Evolutionary conservation across 2,888 invertebrate species (phyloP).

Genomic region (Acanthococcus lagerstroemiae): DNA sequence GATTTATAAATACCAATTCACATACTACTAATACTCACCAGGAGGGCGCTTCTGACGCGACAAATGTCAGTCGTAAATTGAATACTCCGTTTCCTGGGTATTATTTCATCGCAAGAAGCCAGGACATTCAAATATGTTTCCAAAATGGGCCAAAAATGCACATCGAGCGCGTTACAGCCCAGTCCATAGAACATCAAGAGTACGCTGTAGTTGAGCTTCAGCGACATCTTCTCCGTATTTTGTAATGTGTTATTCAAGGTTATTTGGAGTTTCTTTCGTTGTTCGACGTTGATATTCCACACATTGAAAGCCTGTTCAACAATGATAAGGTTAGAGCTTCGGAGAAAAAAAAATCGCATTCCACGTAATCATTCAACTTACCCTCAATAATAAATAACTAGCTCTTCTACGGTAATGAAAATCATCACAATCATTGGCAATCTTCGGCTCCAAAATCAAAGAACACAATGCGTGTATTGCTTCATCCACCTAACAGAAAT

Average conservation of each 20-base stretch:
- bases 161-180: constrained; percentile 11
- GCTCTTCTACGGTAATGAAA: constrained; percentile 7
- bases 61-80: constrained; percentile 11
- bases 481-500: constrained; percentile 3
- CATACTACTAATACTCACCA: too few species aligned
- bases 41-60: constrained; percentile 8
- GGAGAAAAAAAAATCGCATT: background rate
- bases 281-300: background rate
- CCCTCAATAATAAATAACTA: constrained; percentile 18
- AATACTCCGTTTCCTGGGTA: constrained; percentile 12
- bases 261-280: constrained; percentile 2
- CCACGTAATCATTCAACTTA: background rate
- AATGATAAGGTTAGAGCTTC: background rate
- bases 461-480: background rate
- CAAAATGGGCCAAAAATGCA: constrained; percentile 15
- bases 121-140: constrained; percentile 13
- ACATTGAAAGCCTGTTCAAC: constrained; percentile 6
- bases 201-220: constrained; percentile 14
- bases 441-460: constrained; percentile 16
- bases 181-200: constrained; percentile 11
- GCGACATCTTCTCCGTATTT: constrained; percentile 15
- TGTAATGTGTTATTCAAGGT: background rate
- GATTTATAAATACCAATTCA: too few species aligned
- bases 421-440: constrained; percentile 22
- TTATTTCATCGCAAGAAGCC: constrained; percentile 16